These are phyloP conservation scores for Leptopilina myrica DNA, from an alignment of 2,888 invertebrate genomes.

Conservation along the genomic window DNA sequence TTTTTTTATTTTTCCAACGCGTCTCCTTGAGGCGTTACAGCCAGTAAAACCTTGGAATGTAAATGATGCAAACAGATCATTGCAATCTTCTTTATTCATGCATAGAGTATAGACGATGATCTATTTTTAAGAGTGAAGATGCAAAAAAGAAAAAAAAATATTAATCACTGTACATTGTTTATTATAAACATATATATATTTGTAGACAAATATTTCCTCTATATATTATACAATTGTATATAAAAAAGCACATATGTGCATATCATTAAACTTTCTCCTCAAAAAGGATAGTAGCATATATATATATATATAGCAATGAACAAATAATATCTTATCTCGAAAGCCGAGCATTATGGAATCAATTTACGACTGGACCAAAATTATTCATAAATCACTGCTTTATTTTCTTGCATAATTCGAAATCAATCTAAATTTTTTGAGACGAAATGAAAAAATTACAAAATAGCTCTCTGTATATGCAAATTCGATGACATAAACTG, in stretches of 20 bases:
- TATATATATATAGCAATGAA: neutral
- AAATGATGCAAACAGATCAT: conserved; percentile 27
- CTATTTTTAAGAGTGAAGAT: neutral
- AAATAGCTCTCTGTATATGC: neutral
- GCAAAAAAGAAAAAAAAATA: neutral
- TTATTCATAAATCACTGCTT: conserved; percentile 19
- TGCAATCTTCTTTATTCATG: conserved; percentile 13
- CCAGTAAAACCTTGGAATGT: conserved; percentile 14
- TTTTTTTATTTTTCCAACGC: conserved; percentile 1
- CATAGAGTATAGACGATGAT: neutral
- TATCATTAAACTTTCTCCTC: conserved; percentile 24
- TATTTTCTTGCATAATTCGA: conserved; percentile 25
- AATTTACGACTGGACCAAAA: conserved; percentile 12
- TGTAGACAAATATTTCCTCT: neutral
- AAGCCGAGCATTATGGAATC: conserved; percentile 29
- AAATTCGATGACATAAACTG: conserved; percentile 9
- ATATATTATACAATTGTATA: conserved; percentile 13
- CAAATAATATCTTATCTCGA: conserved; percentile 23
- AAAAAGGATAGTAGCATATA: neutral
- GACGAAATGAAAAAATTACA: neutral
- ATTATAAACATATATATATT: neutral
- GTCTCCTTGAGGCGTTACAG: conserved; percentile 26
- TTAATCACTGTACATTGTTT: neutral
- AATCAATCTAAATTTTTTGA: neutral
- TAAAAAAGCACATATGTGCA: neutral